These are phyloP conservation scores for Psylliodes chrysocephalus DNA, from an alignment of 2,888 invertebrate species.

Conservation along the genomic window DNA sequence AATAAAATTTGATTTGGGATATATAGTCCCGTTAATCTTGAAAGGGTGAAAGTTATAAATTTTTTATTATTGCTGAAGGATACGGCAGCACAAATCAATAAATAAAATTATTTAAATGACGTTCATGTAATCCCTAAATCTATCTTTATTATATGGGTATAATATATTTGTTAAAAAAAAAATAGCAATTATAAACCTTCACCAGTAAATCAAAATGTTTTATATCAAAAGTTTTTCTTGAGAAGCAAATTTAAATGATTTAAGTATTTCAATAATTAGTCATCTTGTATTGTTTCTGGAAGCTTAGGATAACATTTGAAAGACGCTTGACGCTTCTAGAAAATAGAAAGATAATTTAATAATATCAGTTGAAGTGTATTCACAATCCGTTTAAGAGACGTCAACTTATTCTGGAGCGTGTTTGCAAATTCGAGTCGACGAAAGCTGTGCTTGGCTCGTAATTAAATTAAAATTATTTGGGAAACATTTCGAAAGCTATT, in stretches of 20 bases:
- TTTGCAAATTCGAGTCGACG: conserved; percentile 23
- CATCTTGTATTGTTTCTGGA: conserved; percentile 26
- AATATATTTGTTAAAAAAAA: too few relatives aligned
- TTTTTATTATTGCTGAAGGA: too few relatives aligned
- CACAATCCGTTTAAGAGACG: conserved; percentile 34
- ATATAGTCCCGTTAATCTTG: too few relatives aligned
- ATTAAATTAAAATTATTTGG: conserved; percentile 46
- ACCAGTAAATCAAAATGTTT: too few relatives aligned
- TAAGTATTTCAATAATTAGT: conserved; percentile 27
- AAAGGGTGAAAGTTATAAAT: too few relatives aligned
- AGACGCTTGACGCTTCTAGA: conserved; percentile 27
- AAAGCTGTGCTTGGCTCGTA: conserved; percentile 31
- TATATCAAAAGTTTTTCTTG: too few relatives aligned
- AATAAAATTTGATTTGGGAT: too few relatives aligned
- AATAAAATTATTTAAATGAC: too few relatives aligned
- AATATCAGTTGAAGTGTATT: conserved; percentile 38
- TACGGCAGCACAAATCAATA: too few relatives aligned
- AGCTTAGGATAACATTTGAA: conserved; percentile 33
- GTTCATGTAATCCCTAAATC: too few relatives aligned
- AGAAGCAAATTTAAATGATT: background rate
- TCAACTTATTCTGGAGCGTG: conserved; percentile 29
- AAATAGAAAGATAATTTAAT: conserved; percentile 36
- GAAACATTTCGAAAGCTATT: conserved; percentile 37
- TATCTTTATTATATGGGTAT: too few relatives aligned
- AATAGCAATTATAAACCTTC: too few relatives aligned